Conservation (phyloP, 2,797 vertebrate genomes). For the Sciurus carolinensis region DNA sequence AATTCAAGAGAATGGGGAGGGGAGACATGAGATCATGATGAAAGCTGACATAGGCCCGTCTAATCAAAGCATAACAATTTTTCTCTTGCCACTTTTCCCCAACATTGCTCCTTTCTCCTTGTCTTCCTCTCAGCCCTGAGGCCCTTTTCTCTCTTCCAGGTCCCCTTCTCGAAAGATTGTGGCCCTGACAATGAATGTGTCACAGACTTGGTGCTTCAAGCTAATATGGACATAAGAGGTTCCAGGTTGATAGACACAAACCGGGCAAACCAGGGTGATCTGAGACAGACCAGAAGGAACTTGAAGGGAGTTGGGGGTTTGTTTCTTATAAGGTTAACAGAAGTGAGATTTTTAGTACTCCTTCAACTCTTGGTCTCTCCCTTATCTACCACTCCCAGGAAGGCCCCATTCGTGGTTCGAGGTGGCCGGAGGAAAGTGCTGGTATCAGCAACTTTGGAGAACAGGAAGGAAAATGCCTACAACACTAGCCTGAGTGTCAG, state of each 20-base stretch:
- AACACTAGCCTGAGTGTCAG: conserved; percentile 93
- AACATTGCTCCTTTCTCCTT: neutral
- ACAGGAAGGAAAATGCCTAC: conserved; percentile 96
- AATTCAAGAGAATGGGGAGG: neutral
- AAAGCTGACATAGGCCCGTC: neutral
- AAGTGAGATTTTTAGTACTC: neutral
- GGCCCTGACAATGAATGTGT: conserved; percentile 96
- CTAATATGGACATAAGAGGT: conserved; percentile 93
- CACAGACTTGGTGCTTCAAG: conserved; percentile 93
- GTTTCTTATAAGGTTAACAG: neutral
- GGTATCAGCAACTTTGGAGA: conserved; percentile 93
- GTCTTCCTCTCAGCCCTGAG: neutral
- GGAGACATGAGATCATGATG: neutral
- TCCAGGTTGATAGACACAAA: conserved; percentile 90
- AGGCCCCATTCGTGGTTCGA: conserved; percentile 94
- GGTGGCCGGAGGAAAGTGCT: conserved; percentile 91
- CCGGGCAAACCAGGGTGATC: neutral
- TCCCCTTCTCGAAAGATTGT: conserved; percentile 98
- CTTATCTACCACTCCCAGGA: conserved; percentile 87
- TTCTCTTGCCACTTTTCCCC: neutral
- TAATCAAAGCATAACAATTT: neutral
- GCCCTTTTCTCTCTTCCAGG: conserved; percentile 88
- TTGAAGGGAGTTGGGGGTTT: neutral
- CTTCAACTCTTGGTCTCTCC: conserved; percentile 6
- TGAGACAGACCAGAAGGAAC: neutral